Percentiles rank a stretch among this genome's conserved stretches.
phyloP scores from a whole-genome alignment of 2,113 vertebrate genomes.

The Perognathus longimembris region DNA sequence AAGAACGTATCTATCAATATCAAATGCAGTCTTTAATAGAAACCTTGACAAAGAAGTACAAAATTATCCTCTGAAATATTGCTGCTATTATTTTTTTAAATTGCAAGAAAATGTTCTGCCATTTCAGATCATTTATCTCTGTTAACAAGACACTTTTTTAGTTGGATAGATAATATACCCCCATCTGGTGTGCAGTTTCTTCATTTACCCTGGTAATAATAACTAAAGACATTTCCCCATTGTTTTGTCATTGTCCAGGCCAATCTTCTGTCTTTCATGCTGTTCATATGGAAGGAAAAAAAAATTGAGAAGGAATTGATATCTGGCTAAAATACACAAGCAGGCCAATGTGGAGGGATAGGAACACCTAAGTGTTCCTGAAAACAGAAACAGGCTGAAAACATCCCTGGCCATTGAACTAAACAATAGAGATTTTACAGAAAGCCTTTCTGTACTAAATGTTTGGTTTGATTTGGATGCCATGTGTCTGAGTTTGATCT shows the following conservation, averaged over 20 bases:
- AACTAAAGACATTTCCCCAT: conserved; percentile 73
- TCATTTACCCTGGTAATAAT: conserved; percentile 81
- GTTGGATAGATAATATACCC: conserved; percentile 85
- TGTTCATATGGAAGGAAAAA: conserved; percentile 31
- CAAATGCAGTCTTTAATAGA: conserved; percentile 71
- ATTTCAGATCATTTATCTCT: conserved; percentile 81
- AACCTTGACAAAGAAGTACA: conserved; percentile 72
- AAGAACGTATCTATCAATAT: conserved; percentile 76
- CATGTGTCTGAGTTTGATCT: no score
- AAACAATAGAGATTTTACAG: not conserved
- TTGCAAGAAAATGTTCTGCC: conserved; percentile 78
- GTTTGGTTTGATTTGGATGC: not conserved
- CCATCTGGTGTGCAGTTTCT: conserved; percentile 84
- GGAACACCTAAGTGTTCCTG: not conserved
- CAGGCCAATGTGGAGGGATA: not conserved
- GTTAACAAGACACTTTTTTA: conserved; percentile 80
- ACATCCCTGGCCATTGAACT: not conserved
- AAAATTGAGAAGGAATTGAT: conserved; percentile 36
- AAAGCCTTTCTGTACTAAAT: not conserved
- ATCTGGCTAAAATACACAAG: conserved; percentile 20
- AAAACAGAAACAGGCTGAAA: conserved; percentile 44
- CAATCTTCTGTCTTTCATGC: conserved; percentile 20
- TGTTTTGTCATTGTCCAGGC: conserved; percentile 40
- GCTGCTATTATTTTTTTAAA: conserved; percentile 80
- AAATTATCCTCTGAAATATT: conserved; percentile 81